A percentile compares a stretch with the other conserved stretches of the same genome.
Evolutionary conservation across 2,888 invertebrate genomes (phyloP).

Genomic region (Apomyelois bistriatella): DNA sequence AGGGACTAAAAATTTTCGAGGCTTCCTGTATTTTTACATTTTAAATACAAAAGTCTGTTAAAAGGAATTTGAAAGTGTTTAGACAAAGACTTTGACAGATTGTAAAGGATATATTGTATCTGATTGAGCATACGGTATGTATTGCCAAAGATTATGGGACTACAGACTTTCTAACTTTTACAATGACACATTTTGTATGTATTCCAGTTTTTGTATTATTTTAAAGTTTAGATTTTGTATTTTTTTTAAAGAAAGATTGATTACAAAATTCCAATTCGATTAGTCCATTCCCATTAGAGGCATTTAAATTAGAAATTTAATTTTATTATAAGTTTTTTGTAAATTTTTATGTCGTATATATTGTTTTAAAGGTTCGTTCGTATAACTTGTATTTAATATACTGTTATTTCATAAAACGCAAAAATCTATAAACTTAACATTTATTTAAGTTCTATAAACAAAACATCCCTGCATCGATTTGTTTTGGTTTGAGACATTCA

Average conservation of each 20-base stretch:
- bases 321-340: slow-evolving; percentile 24
- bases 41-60: slow-evolving; percentile 28
- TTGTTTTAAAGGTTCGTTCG: neutral
- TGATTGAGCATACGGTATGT: neutral
- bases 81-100: slow-evolving; percentile 20
- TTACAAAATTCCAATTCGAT: slow-evolving; percentile 25
- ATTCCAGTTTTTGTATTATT: neutral
- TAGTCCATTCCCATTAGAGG: slow-evolving; percentile 52
- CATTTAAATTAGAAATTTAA: slow-evolving; percentile 40
- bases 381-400: neutral
- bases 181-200: neutral
- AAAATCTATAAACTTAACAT: too few relatives aligned
- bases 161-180: neutral
- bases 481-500: neutral
- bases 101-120: neutral
- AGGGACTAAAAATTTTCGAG: slow-evolving; percentile 18
- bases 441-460: too few relatives aligned
- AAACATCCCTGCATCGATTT: neutral
- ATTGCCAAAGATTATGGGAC: slow-evolving; percentile 9
- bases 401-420: too few relatives aligned
- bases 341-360: slow-evolving; percentile 7
- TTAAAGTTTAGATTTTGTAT: neutral
- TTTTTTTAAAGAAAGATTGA: neutral
- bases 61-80: slow-evolving; percentile 29
- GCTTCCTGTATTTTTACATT: slow-evolving; percentile 20